Percentiles rank a stretch among this genome's conserved stretches.
Evolutionary conservation across 2,888 invertebrate species (phyloP).

Genomic region (Agonopterix subpropinquella): DNA sequence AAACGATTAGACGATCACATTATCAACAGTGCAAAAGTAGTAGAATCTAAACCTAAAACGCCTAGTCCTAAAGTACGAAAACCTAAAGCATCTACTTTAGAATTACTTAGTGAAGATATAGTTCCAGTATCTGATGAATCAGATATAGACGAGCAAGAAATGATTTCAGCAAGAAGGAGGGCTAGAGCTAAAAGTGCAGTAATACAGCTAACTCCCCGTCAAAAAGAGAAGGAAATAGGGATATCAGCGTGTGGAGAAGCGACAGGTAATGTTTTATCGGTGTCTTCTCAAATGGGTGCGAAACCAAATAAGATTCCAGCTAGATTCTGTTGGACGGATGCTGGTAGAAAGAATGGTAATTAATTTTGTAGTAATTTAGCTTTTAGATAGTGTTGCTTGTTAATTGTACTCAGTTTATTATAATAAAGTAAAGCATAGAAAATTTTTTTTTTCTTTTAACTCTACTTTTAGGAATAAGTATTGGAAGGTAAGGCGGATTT

Average conservation of each 20-base stretch:
- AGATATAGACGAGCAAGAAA: conserved; percentile 35
- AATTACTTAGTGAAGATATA: conserved; percentile 45
- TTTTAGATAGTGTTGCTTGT: too few relatives aligned
- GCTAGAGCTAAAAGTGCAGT: conserved; percentile 18
- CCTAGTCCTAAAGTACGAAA: conserved; percentile 4
- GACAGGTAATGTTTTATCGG: background rate
- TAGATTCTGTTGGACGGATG: conserved; percentile 63
- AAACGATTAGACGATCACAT: conserved; percentile 26
- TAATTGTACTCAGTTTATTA: too few relatives aligned
- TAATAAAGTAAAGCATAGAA: too few relatives aligned
- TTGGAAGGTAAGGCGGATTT: too few relatives aligned
- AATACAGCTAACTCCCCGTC: conserved; percentile 9
- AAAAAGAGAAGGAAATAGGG: conserved; percentile 14
- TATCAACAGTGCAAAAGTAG: background rate
- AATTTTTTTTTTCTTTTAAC: too few relatives aligned
- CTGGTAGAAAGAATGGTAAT: conserved; percentile 18
- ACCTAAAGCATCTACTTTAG: conserved; percentile 39
- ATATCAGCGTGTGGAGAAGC: conserved; percentile 34
- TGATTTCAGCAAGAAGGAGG: conserved; percentile 21
- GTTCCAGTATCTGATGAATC: conserved; percentile 27
- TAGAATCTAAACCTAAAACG: conserved; percentile 17
- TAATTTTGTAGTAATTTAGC: conserved; percentile 1
- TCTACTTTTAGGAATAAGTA: too few relatives aligned
- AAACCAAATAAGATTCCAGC: conserved; percentile 46
- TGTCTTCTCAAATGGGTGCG: conserved; percentile 17